Evolutionary conservation across 1,140 invertebrate species (phyloP), one percentile per base, ranked within the genome.

Genomic region (Drosophila equinoxialis): DNA sequence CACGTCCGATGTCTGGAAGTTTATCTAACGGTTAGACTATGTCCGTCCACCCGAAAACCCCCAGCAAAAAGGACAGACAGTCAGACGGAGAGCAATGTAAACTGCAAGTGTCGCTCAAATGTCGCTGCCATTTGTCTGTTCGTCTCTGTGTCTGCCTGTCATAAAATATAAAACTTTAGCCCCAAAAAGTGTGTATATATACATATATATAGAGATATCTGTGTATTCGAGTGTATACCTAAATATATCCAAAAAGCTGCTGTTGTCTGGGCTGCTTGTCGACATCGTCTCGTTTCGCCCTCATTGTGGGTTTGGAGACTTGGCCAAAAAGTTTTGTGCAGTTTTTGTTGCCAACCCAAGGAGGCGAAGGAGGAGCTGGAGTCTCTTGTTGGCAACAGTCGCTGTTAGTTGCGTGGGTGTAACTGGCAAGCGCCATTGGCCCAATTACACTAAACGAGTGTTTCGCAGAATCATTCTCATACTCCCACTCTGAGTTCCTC

Each of bases 401-500:
- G 66, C 65, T 42, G 81, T 60, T 87, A 83, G 79, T 79, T 83
- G 81, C 65, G 71, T 80, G 79, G 76, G 76, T 79, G 73, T 79
- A 74, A 80, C 77, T 77, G 55, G 76, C 45, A 65, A 86, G 79
- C 77, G 83, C 83, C 83, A 87, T 87, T 87, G 83, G 83, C 83
- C 83, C 83, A 87, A 87, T 87, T 87, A 87, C 84, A 87, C 84
- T 89, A 83, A 87, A 89, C 83, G 83, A 87, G 77, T 87, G 83
- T 87, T 89, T 87, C 80, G 79, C 83, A 83, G 84, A 72, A 72
- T 71, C 30, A 30, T 30, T 30, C 73, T 13, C 37, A 39, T 39
- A 37, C 35, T 6, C 35, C 0, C 2, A 37, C 30, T 6, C 71
- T 63, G 39, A 26, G 42, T 55, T 39, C 23, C 10, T 37, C 51